A percentile compares a stretch with the other conserved stretches of the same genome.
These are phyloP conservation scores for Melinopterus prodromus DNA, from an alignment of 2,888 invertebrate species.

Conservation along the genomic window DNA sequence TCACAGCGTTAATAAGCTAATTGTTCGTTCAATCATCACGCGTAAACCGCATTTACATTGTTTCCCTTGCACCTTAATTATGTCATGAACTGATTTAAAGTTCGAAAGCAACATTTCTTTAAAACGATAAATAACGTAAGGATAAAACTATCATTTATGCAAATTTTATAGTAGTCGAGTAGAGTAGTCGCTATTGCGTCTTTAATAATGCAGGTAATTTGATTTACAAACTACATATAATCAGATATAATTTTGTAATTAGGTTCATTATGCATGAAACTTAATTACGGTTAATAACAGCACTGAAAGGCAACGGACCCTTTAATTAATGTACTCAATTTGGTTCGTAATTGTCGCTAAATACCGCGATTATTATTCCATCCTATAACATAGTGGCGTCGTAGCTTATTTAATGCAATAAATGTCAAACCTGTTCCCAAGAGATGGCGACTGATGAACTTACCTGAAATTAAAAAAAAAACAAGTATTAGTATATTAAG, in stretches of 20 bases:
- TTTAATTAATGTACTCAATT: background rate
- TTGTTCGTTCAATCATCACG: too few species aligned
- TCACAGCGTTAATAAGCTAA: too few species aligned
- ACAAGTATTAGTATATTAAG: background rate
- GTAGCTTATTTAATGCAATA: background rate
- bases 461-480: background rate
- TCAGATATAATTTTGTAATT: slow-evolving; percentile 4
- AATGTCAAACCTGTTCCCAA: background rate
- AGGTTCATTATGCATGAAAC: background rate
- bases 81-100: background rate
- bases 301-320: background rate
- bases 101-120: background rate
- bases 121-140: background rate
- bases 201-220: background rate
- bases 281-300: background rate
- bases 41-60: too few species aligned
- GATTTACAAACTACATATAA: background rate
- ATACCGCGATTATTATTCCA: background rate
- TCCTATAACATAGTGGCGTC: background rate
- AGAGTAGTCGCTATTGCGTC: background rate
- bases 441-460: background rate
- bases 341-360: background rate
- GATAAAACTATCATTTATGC: background rate
- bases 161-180: background rate
- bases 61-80: too few species aligned